Evolutionary conservation across 2,113 vertebrate genomes (phyloP).

Genomic region (Rhizomys pruinosus): DNA sequence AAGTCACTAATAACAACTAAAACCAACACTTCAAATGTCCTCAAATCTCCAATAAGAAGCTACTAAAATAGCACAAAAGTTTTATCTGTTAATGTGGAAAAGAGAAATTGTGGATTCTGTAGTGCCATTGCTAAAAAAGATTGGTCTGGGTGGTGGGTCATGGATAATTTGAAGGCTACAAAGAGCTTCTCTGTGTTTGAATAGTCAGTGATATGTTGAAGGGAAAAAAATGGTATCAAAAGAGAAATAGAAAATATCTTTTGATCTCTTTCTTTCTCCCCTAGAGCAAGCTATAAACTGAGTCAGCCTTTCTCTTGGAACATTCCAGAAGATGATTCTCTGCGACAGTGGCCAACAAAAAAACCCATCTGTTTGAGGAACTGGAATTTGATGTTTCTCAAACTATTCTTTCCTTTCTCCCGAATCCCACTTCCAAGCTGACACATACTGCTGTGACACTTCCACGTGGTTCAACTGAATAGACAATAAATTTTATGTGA

Average conservation of each 20-base stretch:
- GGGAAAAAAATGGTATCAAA: not conserved
- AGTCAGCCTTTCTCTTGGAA: slow-evolving; percentile 25
- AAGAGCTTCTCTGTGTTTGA: not conserved
- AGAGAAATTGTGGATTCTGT: not conserved
- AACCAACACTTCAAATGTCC: not conserved
- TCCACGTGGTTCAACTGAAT: not conserved
- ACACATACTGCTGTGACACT: not conserved
- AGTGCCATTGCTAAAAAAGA: not conserved
- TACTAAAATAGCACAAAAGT: not conserved
- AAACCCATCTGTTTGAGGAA: slow-evolving; percentile 8
- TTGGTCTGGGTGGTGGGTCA: not conserved
- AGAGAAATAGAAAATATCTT: not conserved
- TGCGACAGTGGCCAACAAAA: slow-evolving; percentile 8
- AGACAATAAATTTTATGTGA: not conserved
- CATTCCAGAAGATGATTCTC: slow-evolving; percentile 9
- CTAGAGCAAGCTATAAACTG: not conserved
- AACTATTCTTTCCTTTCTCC: not conserved
- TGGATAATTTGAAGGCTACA: not conserved
- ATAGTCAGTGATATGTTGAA: not conserved
- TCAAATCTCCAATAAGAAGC: not conserved
- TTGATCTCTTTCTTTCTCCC: not conserved
- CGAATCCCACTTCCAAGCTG: slow-evolving; percentile 6
- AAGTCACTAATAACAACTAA: not conserved
- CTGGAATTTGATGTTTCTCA: not conserved
- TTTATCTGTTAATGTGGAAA: not conserved